Percentiles rank a stretch among this genome's conserved stretches.
These are phyloP conservation scores for Saturnia pavonia DNA, from an alignment of 2,888 invertebrate species.

Conservation along the genomic window DNA sequence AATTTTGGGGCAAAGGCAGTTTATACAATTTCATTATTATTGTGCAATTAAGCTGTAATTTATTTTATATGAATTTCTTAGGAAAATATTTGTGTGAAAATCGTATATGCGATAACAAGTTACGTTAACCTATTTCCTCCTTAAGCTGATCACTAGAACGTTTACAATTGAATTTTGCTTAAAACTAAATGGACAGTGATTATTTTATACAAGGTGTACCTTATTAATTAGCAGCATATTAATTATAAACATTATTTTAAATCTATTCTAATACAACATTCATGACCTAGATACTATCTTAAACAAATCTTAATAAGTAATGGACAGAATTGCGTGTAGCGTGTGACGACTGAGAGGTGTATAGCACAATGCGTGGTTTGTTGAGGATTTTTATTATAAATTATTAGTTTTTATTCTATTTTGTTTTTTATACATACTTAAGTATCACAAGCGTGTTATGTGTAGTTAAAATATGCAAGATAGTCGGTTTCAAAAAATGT, in stretches of 20 bases:
- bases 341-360: conserved; percentile 57
- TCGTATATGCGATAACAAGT: conserved; percentile 21
- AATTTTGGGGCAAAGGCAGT: background rate
- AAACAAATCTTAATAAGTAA: conserved; percentile 61
- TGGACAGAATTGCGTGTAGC: conserved; percentile 81
- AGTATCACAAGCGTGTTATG: conserved; percentile 3
- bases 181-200: conserved; percentile 68
- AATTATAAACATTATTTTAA: conserved; percentile 55
- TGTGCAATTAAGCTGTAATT: background rate
- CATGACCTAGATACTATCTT: conserved; percentile 49
- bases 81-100: conserved; percentile 15
- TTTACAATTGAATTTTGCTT: conserved; percentile 41
- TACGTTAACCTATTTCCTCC: conserved; percentile 26
- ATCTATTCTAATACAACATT: conserved; percentile 52
- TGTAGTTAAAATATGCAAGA: background rate
- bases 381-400: background rate
- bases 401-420: background rate
- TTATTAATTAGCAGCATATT: conserved; percentile 25
- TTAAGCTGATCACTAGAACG: conserved; percentile 26
- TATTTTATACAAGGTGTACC: conserved; percentile 65
- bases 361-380: conserved; percentile 27
- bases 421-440: background rate
- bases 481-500: background rate
- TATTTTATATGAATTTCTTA: background rate
- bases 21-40: background rate